Evolutionary conservation across 2,888 invertebrate species (phyloP).

Genomic region (Gandaritis pyraliata): DNA sequence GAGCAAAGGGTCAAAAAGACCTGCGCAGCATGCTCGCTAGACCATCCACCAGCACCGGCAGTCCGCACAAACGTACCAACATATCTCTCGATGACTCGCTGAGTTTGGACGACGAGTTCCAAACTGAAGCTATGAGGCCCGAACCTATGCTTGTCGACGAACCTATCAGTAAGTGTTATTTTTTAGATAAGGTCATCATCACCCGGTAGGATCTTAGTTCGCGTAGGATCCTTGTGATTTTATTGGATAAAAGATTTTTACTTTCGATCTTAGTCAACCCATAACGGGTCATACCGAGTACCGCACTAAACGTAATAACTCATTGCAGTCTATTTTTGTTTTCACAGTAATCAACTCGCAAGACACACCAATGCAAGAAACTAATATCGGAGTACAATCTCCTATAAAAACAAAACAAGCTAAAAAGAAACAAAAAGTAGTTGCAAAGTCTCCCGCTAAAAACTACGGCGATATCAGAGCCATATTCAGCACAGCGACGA

Average conservation of each 20-base stretch:
- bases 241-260: too few species aligned
- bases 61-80: conserved; percentile 32
- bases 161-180: conserved; percentile 20
- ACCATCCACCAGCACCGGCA: conserved; percentile 51
- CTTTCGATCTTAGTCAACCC: too few species aligned
- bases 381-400: conserved; percentile 43
- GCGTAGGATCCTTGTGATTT: too few species aligned
- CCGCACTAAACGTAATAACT: too few species aligned
- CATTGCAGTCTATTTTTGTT: conserved; percentile 5
- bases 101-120: conserved; percentile 60
- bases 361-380: conserved; percentile 42
- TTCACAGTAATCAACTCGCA: conserved; percentile 58
- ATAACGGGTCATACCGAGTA: too few species aligned
- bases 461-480: conserved; percentile 83
- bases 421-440: conserved; percentile 61
- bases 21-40: conserved; percentile 64
- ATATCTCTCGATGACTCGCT: conserved; percentile 34
- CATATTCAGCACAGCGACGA: conserved; percentile 78
- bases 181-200: too few species aligned
- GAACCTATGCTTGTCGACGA: conserved; percentile 20
- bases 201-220: too few species aligned
- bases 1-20: conserved; percentile 67
- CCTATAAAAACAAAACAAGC: conserved; percentile 49
- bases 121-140: conserved; percentile 16
- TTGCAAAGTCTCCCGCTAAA: conserved; percentile 63